Conservation (phyloP, 1,140 invertebrate species). For the Glossosoma conforme region DNA sequence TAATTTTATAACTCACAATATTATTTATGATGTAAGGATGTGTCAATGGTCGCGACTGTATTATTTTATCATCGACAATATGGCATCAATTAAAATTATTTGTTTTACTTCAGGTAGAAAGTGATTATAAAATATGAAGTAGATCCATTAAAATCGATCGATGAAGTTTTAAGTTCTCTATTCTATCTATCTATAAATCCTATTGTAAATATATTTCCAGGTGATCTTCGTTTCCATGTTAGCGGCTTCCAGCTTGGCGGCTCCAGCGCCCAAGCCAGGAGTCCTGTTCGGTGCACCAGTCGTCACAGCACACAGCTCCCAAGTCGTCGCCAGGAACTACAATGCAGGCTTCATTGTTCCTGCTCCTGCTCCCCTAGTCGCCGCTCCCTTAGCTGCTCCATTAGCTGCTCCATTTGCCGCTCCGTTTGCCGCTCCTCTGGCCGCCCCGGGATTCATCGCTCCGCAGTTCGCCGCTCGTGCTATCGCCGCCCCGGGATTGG, state of each 20-base stretch:
- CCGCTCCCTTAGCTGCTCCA: constrained; percentile 22
- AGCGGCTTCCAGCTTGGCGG: constrained; percentile 30
- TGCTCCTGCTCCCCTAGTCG: constrained; percentile 32
- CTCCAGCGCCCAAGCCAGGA: constrained; percentile 28
- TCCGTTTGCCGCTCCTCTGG: neutral
- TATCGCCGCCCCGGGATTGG: neutral
- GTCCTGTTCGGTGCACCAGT: constrained; percentile 36
- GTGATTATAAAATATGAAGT: too few species aligned
- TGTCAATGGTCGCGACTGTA: too few species aligned
- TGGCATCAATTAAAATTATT: too few species aligned
- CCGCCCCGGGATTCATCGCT: constrained; percentile 11
- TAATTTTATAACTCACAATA: too few species aligned
- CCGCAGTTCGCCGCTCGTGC: too few species aligned
- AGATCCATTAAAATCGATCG: too few species aligned
- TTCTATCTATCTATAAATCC: too few species aligned
- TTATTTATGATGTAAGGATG: too few species aligned
- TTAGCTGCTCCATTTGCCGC: constrained; percentile 16
- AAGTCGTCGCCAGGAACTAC: constrained; percentile 44
- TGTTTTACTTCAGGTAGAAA: too few species aligned
- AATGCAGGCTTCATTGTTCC: constrained; percentile 37
- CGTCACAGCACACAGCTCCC: constrained; percentile 45
- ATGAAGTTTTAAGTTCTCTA: too few species aligned
- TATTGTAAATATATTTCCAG: constrained; percentile 4
- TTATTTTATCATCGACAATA: too few species aligned
- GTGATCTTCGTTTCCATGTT: constrained; percentile 18